phyloP scores from a whole-genome alignment of 92 coral and sea anemone genomes.

The Parazoanthus darwini region DNA sequence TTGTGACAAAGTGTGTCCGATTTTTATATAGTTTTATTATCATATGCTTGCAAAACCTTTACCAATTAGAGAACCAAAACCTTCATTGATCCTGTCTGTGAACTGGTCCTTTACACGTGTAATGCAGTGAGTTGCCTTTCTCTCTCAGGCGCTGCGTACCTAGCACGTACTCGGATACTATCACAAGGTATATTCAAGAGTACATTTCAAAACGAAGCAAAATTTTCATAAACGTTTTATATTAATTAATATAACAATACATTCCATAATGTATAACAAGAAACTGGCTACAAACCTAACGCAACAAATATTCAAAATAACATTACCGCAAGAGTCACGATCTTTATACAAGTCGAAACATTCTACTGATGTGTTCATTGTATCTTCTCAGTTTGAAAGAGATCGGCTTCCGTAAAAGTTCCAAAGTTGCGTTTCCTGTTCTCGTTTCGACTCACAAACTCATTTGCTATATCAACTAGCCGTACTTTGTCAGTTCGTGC shows the following conservation, averaged over 20 bases:
- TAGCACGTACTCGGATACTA: constrained; percentile 38
- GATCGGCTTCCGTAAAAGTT: constrained; percentile 49
- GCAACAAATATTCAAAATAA: constrained; percentile 44
- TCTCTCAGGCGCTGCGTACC: constrained; percentile 38
- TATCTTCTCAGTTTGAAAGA: constrained; percentile 44
- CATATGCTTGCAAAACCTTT: constrained; percentile 39
- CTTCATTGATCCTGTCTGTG: constrained; percentile 40
- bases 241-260: constrained; percentile 41
- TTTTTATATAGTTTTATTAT: constrained; percentile 39
- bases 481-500: constrained; percentile 50
- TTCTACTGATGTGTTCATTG: constrained; percentile 45
- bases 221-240: constrained; percentile 30
- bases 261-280: constrained; percentile 42
- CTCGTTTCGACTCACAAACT: constrained; percentile 54
- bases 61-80: constrained; percentile 39
- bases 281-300: constrained; percentile 41
- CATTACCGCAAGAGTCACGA: constrained; percentile 45
- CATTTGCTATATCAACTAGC: constrained; percentile 56
- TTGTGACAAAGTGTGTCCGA: constrained; percentile 21
- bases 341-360: constrained; percentile 45
- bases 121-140: constrained; percentile 37
- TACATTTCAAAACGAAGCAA: constrained; percentile 38
- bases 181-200: constrained; percentile 37
- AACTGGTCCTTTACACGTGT: constrained; percentile 35
- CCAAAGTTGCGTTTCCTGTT: constrained; percentile 61